These are phyloP conservation scores for Meriones unguiculatus DNA, from an alignment of 2,113 vertebrate species.

Conservation along the genomic window DNA sequence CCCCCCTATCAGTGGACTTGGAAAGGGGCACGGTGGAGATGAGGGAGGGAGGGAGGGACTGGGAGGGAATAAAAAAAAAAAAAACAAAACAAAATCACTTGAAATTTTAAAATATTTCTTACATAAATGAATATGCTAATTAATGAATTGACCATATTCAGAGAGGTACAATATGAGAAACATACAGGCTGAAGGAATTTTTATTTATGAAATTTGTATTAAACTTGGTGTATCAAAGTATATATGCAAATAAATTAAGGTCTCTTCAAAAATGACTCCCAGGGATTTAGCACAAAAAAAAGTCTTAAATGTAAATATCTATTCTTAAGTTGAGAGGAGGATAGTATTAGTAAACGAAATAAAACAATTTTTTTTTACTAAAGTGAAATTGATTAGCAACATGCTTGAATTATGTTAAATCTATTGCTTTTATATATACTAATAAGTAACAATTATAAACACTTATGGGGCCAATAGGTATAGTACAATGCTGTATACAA, in stretches of 20 bases:
- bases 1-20: too few relatives aligned
- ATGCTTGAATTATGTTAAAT: background rate
- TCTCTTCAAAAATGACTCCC: background rate
- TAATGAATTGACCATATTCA: background rate
- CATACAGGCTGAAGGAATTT: background rate
- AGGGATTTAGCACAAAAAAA: background rate
- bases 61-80: too few relatives aligned
- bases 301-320: background rate
- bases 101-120: background rate
- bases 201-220: background rate
- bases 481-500: background rate
- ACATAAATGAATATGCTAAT: background rate
- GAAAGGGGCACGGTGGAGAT: too few relatives aligned
- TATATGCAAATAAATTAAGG: background rate
- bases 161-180: background rate
- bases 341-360: background rate
- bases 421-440: background rate
- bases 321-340: background rate
- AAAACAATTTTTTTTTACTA: background rate
- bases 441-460: background rate
- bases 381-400: background rate
- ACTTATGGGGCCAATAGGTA: background rate
- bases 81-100: too few relatives aligned
- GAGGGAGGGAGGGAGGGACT: too few relatives aligned
- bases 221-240: background rate